Evolutionary conservation across 1,140 invertebrate genomes (phyloP).

Genomic region (Galendromus occidentalis): DNA sequence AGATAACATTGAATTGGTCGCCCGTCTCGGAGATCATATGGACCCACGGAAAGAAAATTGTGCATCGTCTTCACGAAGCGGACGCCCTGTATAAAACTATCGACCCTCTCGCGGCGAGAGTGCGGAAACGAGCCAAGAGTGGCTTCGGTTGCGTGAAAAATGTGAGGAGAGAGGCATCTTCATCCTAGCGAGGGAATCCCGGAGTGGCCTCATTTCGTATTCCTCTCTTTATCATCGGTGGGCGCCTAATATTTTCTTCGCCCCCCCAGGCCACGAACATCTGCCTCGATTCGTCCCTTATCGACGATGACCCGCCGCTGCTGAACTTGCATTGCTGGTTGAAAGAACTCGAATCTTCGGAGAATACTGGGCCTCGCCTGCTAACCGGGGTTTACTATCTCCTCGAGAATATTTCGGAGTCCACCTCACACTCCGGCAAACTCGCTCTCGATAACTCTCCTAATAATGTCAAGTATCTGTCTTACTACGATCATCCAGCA

Average conservation of each 20-base stretch:
- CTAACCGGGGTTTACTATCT: not conserved
- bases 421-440: constrained; percentile 27
- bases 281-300: not conserved
- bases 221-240: not conserved
- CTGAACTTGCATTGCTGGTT: not conserved
- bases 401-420: not conserved
- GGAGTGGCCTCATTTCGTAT: not conserved
- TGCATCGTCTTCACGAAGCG: constrained; percentile 35
- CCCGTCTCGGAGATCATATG: constrained; percentile 45
- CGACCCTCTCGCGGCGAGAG: constrained; percentile 49
- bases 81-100: constrained; percentile 29
- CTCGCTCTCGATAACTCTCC: constrained; percentile 21
- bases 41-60: constrained; percentile 47
- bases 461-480: constrained; percentile 8
- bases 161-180: not conserved
- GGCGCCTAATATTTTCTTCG: not conserved
- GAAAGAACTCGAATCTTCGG: not conserved
- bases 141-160: constrained; percentile 40
- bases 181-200: not conserved
- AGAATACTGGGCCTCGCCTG: no score
- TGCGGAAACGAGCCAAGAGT: constrained; percentile 43
- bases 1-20: constrained; percentile 59
- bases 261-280: not conserved
- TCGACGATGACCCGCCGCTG: not conserved
- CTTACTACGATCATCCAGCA: constrained; percentile 7